Base-by-base conservation (phyloP, 2,113 vertebrate species). In the Hippocampus mohnikei region DNA sequence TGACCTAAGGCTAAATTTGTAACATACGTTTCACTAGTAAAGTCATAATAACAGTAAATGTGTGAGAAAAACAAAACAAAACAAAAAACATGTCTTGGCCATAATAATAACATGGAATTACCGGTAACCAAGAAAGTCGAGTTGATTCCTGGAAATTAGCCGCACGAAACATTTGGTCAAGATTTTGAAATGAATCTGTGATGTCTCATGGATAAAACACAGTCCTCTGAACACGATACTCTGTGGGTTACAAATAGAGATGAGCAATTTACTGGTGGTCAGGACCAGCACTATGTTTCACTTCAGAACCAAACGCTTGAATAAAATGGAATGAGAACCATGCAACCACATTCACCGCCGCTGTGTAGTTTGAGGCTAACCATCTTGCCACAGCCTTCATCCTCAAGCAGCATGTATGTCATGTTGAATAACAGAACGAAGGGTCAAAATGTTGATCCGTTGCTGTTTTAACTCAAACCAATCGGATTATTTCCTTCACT, bases 101-200 rank as follows among this genome's bases (percentile, higher is more conserved):
- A 44, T 44, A 44, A 44, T 44, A 44, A 69, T 25, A 44, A 1
- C 25, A 53, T 56, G 15, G n/a, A n/a, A 55, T 23, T 21, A 33
- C 29, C 29, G 3, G 29, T 33, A 3, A 10, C 21, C 20, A 55
- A n/a, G 52, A 23, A 55, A 2, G 21, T 1, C 12, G 5, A 25
- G 55, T 58, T 65, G 2, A 23, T 60, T 58, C 27, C 65, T 62
- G 50, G 59, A 56, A 66, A 52, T n/a, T 33, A 27, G 60, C 41
- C 73, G 60, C 60, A 62, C 20, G 18, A 8, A 2, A 2, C 0
- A 68, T 73, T 66, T 11, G 5, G 33, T 0, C 50, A 29, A 12
- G 27, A 64, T 63, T 61, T 25, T 60, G 5, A 62, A 53, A 69
- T 64, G n/a, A 74, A 3, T 33, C 13, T 40, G 40, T 25, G 73